Percentiles rank a stretch among this genome's conserved stretches.
phyloP scores from a whole-genome alignment of 2,113 vertebrate species.

The Carassius gibelio region DNA sequence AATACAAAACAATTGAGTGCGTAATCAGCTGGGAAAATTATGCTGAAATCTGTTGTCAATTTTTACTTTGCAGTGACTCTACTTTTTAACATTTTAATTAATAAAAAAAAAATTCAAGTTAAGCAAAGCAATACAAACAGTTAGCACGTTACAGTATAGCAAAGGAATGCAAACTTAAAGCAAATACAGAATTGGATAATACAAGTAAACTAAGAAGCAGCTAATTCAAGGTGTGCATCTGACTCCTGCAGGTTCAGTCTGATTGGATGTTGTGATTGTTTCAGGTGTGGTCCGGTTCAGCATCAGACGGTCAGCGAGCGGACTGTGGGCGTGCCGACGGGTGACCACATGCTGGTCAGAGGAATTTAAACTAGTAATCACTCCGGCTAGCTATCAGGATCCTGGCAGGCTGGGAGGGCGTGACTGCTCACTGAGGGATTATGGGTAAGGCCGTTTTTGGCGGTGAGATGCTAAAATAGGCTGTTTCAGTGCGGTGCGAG shows the following conservation, averaged over 20 bases:
- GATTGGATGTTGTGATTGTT: background rate
- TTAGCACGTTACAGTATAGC: too few species aligned
- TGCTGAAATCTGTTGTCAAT: background rate
- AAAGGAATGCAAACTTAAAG: too few species aligned
- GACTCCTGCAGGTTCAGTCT: background rate
- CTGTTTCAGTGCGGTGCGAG: conserved; percentile 34
- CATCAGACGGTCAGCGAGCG: background rate
- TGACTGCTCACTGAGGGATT: conserved; percentile 72
- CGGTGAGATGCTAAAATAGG: conserved; percentile 50
- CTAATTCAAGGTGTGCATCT: background rate
- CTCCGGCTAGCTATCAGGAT: conserved; percentile 51
- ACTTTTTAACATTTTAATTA: too few species aligned
- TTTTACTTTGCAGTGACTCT: background rate
- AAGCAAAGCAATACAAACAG: too few species aligned
- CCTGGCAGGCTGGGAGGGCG: conserved; percentile 48
- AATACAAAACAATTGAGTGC: too few species aligned
- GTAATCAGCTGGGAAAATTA: too few species aligned
- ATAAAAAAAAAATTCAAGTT: too few species aligned
- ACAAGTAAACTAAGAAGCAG: too few species aligned
- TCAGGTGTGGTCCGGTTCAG: background rate
- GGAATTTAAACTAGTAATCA: conserved; percentile 55
- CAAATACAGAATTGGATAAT: too few species aligned
- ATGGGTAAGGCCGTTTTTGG: conserved; percentile 56
- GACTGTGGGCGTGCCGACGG: conserved; percentile 27
- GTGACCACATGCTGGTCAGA: conserved; percentile 61